Evolutionary conservation across 2,888 invertebrate species (phyloP).

Genomic region (Nudaria mundana): DNA sequence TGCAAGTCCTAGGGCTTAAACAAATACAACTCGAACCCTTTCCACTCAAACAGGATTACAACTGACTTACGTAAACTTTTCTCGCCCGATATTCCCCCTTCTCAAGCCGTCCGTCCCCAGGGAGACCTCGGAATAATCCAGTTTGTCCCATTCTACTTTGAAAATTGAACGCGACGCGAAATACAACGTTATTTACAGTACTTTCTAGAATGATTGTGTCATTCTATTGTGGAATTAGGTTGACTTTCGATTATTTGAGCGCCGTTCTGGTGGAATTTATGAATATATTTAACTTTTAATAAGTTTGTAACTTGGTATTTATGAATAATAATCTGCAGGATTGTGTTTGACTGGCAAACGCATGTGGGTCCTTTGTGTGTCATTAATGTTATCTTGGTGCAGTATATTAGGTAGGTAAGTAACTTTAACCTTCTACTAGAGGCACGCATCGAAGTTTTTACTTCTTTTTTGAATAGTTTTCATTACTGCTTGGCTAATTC

Average conservation of each 20-base stretch:
- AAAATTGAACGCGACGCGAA: conserved; percentile 44
- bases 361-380: too few relatives aligned
- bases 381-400: too few relatives aligned
- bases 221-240: conserved; percentile 20
- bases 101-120: conserved; percentile 26
- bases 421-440: too few relatives aligned
- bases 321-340: too few relatives aligned
- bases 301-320: conserved; percentile 19
- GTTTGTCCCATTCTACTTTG: conserved; percentile 56
- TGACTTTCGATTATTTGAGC: conserved; percentile 12
- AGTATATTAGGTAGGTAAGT: too few relatives aligned
- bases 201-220: conserved; percentile 8
- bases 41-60: conserved; percentile 58
- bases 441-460: too few relatives aligned
- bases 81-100: conserved; percentile 23
- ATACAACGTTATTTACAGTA: conserved; percentile 19
- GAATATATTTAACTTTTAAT: conserved; percentile 11
- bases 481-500: too few relatives aligned
- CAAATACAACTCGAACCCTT: conserved; percentile 32
- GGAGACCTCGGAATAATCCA: conserved; percentile 65
- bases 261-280: not conserved
- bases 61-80: conserved; percentile 56
- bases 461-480: too few relatives aligned
- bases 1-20: conserved; percentile 20
- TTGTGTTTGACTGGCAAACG: too few relatives aligned